phyloP scores from a whole-genome alignment of 1,140 invertebrate genomes.

The Lerema accius region DNA sequence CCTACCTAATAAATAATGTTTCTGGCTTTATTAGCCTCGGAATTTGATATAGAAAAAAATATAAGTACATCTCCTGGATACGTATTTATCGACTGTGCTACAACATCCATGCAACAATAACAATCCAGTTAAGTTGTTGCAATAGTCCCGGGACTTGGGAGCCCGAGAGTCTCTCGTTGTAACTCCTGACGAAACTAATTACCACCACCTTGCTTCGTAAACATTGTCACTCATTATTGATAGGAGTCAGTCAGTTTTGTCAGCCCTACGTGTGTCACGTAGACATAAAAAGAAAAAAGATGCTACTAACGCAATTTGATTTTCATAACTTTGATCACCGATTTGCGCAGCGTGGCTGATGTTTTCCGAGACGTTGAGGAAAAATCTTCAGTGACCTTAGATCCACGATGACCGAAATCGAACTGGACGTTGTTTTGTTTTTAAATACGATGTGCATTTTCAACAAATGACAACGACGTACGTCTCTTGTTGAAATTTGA shows the following conservation, averaged over 20 bases:
- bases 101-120: neutral
- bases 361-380: conserved; percentile 41
- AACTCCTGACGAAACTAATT: neutral
- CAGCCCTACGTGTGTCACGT: conserved; percentile 27
- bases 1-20: too few species aligned
- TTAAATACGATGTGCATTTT: conserved; percentile 65
- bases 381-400: conserved; percentile 19
- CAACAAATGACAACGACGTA: conserved; percentile 75
- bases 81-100: too few species aligned
- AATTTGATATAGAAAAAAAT: too few species aligned
- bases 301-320: conserved; percentile 77
- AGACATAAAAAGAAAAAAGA: conserved; percentile 46
- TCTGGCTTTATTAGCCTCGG: too few species aligned
- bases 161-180: neutral
- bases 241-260: conserved; percentile 32
- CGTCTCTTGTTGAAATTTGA: conserved; percentile 67
- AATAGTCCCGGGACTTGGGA: neutral
- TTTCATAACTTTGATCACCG: conserved; percentile 80
- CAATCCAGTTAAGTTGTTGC: neutral
- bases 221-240: conserved; percentile 29
- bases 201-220: neutral
- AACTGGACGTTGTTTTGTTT: conserved; percentile 68
- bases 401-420: conserved; percentile 28
- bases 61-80: too few species aligned
- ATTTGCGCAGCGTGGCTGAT: conserved; percentile 73